Evolutionary conservation across 1,140 invertebrate genomes (phyloP).

Genomic region (Mylabris phalerata): DNA sequence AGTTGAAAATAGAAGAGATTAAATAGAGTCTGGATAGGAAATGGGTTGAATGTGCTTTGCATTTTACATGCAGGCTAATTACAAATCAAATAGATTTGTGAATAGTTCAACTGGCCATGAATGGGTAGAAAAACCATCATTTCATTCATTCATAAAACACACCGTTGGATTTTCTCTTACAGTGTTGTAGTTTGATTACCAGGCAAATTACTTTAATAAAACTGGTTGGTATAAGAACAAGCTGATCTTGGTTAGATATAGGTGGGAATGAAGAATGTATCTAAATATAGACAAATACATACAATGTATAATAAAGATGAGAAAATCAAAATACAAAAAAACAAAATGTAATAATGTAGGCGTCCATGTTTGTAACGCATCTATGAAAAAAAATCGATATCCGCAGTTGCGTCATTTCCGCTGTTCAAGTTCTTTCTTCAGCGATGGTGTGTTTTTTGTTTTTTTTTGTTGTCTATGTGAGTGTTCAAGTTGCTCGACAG

Average conservation of each 20-base stretch:
- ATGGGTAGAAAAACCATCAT: too few relatives aligned
- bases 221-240: neutral
- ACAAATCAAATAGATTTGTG: too few relatives aligned
- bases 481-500: conserved; percentile 8
- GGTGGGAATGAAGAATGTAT: conserved; percentile 9
- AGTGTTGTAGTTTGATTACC: conserved; percentile 6
- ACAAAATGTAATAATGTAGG: conserved; percentile 3
- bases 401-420: conserved; percentile 26
- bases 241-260: neutral
- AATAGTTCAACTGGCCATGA: too few relatives aligned
- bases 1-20: too few relatives aligned
- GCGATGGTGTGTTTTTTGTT: neutral
- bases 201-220: conserved; percentile 11
- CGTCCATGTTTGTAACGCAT: conserved; percentile 14
- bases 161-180: neutral
- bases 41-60: too few relatives aligned
- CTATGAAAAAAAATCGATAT: conserved; percentile 21
- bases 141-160: conserved; percentile 6
- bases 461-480: neutral
- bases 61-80: too few relatives aligned
- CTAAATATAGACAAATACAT: neutral
- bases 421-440: conserved; percentile 2
- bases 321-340: too few relatives aligned
- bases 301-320: too few relatives aligned
- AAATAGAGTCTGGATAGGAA: too few relatives aligned